Percentiles rank a stretch among this genome's conserved stretches.
phyloP scores from a whole-genome alignment of 2,888 invertebrate species.

The Idaea biselata region DNA sequence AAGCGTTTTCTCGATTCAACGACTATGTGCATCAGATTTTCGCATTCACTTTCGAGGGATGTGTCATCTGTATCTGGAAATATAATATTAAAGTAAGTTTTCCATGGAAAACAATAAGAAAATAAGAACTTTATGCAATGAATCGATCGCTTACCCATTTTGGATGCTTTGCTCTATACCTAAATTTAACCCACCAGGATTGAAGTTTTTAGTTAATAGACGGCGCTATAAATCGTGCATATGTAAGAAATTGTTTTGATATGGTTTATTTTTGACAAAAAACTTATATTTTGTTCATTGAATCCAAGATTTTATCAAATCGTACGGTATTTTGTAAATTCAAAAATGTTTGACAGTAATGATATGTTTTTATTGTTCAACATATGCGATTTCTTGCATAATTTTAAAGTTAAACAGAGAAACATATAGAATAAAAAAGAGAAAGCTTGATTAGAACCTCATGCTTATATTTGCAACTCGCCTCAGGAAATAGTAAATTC shows the following conservation, averaged over 20 bases:
- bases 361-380: background rate
- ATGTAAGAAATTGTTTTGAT: background rate
- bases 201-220: background rate
- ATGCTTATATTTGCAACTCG: background rate
- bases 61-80: conserved; percentile 47
- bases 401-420: background rate
- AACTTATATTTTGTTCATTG: background rate
- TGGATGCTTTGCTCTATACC: background rate
- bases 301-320: background rate
- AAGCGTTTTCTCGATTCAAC: conserved; percentile 71
- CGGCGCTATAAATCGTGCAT: background rate
- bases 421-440: background rate
- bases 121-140: background rate
- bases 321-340: background rate
- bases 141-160: background rate
- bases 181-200: background rate
- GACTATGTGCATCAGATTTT: conserved; percentile 66
- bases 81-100: background rate
- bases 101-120: background rate
- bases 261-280: background rate
- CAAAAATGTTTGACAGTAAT: background rate
- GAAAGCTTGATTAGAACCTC: background rate
- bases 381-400: background rate
- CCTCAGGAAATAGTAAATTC: background rate
- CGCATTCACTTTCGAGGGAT: conserved; percentile 57